Percentiles rank a stretch among this genome's conserved stretches.
Conservation (phyloP, 2,113 vertebrate genomes). For the Argyrosomus japonicus region DNA sequence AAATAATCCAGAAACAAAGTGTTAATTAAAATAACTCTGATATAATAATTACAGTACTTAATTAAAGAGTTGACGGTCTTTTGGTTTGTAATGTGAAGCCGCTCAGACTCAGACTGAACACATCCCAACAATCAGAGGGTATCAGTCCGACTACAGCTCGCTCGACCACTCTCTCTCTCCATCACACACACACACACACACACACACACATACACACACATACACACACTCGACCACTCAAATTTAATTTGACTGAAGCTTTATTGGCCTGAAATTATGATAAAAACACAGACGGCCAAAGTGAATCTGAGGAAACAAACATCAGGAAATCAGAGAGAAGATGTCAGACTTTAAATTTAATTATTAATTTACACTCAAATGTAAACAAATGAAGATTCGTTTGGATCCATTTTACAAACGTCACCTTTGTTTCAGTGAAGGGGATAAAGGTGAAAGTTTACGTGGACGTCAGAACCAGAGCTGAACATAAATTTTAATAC, state of each 20-base stretch:
- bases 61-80: not conserved
- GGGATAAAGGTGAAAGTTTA: no score
- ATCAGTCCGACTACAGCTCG: not conserved
- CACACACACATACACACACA: not conserved
- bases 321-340: no score
- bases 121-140: conserved; percentile 9
- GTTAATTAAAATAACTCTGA: not conserved
- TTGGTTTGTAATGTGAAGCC: conserved; percentile 16
- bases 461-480: no score
- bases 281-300: not conserved
- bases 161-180: conserved; percentile 15
- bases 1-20: conserved; percentile 8
- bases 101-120: conserved; percentile 31
- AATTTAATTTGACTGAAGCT: not conserved
- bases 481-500: no score
- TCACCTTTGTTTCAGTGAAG: no score
- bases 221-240: not conserved
- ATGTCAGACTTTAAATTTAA: no score
- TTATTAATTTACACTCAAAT: no score
- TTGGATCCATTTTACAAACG: no score
- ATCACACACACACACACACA: not conserved
- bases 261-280: not conserved
- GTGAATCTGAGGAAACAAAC: no score
- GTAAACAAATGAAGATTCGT: no score
- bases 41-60: not conserved